Conservation (phyloP, 2,113 vertebrate genomes). For the Blennius ocellaris region DNA sequence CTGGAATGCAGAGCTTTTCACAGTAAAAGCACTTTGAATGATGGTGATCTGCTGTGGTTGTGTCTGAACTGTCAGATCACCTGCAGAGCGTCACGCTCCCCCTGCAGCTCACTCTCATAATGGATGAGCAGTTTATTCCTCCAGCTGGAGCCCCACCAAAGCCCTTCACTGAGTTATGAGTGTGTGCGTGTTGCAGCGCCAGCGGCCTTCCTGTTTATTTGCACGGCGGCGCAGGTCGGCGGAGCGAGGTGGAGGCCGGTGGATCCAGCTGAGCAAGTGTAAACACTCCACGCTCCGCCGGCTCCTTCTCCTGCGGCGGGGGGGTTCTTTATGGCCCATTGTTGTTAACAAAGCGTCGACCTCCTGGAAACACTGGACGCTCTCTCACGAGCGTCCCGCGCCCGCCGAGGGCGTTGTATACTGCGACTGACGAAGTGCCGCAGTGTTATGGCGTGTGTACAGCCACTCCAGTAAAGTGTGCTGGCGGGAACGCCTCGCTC, state of each 20-base stretch:
- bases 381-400: slow-evolving; percentile 60
- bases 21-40: too few species aligned
- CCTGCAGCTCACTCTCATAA: too few species aligned
- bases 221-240: slow-evolving; percentile 79
- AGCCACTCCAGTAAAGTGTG: slow-evolving; percentile 69
- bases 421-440: slow-evolving; percentile 79
- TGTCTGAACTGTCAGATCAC: too few species aligned
- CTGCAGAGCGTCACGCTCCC: too few species aligned
- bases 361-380: slow-evolving; percentile 74
- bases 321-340: slow-evolving; percentile 71
- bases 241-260: slow-evolving; percentile 75
- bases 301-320: slow-evolving; percentile 62
- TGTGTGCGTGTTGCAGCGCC: slow-evolving; percentile 79
- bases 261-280: slow-evolving; percentile 76
- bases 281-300: slow-evolving; percentile 71
- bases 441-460: slow-evolving; percentile 83
- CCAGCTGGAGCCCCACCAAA: slow-evolving; percentile 69
- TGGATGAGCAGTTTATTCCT: slow-evolving; percentile 49
- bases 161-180: slow-evolving; percentile 80
- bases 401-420: slow-evolving; percentile 78
- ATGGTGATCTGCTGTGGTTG: too few species aligned
- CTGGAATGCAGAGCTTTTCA: too few species aligned
- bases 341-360: slow-evolving; percentile 76
- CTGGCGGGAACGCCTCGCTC: slow-evolving; percentile 67
- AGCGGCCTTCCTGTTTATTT: slow-evolving; percentile 87